Conservation (phyloP, 2,888 invertebrate species). For the Ormyrus pomaceus region DNA sequence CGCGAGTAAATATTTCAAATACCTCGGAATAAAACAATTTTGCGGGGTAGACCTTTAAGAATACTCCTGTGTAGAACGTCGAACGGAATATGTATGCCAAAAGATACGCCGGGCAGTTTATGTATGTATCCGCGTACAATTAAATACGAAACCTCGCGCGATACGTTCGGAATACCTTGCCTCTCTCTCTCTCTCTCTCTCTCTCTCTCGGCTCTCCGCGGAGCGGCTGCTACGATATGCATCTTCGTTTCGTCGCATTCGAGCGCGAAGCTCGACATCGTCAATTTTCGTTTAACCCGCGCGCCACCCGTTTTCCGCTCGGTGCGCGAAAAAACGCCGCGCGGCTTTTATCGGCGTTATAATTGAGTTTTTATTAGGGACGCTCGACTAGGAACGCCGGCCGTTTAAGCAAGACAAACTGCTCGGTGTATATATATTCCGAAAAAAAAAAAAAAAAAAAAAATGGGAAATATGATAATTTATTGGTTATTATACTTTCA, state of each 20-base stretch:
- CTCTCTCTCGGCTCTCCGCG: not conserved
- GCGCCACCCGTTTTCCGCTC: not conserved
- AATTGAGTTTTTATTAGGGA: slow-evolving; percentile 38
- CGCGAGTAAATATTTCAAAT: slow-evolving; percentile 31
- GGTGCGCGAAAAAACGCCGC: not conserved
- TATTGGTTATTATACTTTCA: too few relatives aligned
- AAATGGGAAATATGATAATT: too few relatives aligned
- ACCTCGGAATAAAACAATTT: slow-evolving; percentile 1
- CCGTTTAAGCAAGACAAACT: too few relatives aligned
- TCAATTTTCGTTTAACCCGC: slow-evolving; percentile 45
- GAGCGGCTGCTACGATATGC: slow-evolving; percentile 29
- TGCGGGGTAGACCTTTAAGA: slow-evolving; percentile 4
- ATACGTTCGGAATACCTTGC: slow-evolving; percentile 17
- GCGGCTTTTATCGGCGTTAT: slow-evolving; percentile 30
- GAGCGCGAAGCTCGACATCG: slow-evolving; percentile 44
- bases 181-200: not conserved
- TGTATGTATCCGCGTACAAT: slow-evolving; percentile 50
- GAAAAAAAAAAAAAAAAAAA: too few relatives aligned
- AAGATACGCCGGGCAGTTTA: slow-evolving; percentile 44
- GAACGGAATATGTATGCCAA: slow-evolving; percentile 43
- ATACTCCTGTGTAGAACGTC: slow-evolving; percentile 43
- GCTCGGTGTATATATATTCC: too few relatives aligned
- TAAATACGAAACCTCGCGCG: slow-evolving; percentile 41
- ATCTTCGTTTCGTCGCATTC: slow-evolving; percentile 47
- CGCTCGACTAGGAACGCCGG: not conserved